These are phyloP conservation scores for Takifugu rubripes DNA, from an alignment of 2,797 vertebrate genomes.

Conservation along the genomic window DNA sequence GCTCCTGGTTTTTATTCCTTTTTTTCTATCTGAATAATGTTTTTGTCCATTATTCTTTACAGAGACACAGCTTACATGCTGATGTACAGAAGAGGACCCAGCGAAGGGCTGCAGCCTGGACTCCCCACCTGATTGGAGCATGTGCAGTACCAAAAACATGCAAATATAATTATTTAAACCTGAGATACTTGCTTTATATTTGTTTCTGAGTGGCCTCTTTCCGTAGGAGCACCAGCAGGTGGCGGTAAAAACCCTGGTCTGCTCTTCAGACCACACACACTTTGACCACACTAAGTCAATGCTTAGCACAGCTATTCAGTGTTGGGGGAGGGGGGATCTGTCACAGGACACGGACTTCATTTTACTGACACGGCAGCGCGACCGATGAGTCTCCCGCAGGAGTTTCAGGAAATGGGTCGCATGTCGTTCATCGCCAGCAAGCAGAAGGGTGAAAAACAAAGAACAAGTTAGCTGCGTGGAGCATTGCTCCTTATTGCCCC, in stretches of 20 bases:
- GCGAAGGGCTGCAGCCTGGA: constrained; percentile 12
- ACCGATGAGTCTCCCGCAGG: constrained; percentile 27
- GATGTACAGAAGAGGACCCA: constrained; percentile 63
- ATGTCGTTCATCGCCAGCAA: background rate
- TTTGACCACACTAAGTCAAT: constrained; percentile 32
- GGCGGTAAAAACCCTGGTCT: constrained; percentile 40
- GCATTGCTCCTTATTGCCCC: too few species aligned
- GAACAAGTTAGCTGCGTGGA: too few species aligned
- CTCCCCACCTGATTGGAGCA: constrained; percentile 31
- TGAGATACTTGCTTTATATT: background rate
- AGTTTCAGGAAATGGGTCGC: background rate
- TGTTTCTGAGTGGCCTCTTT: background rate
- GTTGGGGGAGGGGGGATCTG: constrained; percentile 38
- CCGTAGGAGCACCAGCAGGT: constrained; percentile 40
- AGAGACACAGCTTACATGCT: constrained; percentile 69
- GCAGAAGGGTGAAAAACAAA: too few species aligned
- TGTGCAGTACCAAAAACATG: constrained; percentile 5
- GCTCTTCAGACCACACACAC: constrained; percentile 55
- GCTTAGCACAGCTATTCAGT: constrained; percentile 53
- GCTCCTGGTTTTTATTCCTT: constrained; percentile 2
- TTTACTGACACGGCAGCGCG: constrained; percentile 34
- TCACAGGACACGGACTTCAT: constrained; percentile 25
- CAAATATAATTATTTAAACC: background rate
- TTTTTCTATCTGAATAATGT: background rate
- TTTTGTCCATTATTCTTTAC: background rate